A percentile compares a stretch with the other conserved stretches of the same genome.
These are phyloP conservation scores for Mixornis gularis DNA, from an alignment of 2,113 vertebrate genomes.

Conservation along the genomic window DNA sequence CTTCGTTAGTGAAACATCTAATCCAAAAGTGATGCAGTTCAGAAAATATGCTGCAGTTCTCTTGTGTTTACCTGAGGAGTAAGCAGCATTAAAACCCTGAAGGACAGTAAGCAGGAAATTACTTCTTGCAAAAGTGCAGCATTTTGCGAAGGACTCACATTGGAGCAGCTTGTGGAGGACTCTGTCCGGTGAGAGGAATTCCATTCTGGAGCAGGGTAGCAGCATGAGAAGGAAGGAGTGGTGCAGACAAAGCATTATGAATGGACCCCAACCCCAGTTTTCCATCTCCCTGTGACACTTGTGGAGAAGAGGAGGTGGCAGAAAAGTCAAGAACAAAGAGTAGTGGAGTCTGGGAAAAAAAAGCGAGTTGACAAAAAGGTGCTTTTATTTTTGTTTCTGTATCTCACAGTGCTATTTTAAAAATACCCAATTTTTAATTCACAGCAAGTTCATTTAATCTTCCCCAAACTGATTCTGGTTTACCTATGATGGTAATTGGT, in stretches of 20 bases:
- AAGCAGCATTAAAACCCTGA: neutral
- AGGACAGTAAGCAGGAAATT: neutral
- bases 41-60: neutral
- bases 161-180: neutral
- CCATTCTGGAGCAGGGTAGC: neutral
- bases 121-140: neutral
- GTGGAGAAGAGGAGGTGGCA: neutral
- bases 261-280: accelerated
- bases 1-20: neutral
- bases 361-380: neutral
- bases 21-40: neutral
- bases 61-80: neutral
- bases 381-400: neutral
- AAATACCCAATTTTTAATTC: neutral
- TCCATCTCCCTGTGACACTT: neutral
- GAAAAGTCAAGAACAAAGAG: neutral
- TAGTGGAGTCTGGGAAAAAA: neutral
- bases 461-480: neutral
- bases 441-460: neutral
- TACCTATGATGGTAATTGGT: neutral
- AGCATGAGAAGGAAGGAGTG: neutral
- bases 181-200: neutral
- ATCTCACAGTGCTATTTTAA: neutral
- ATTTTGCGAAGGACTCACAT: neutral
- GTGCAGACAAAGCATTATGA: accelerated